Percentiles rank a stretch among this genome's conserved stretches.
phyloP scores from a whole-genome alignment of 1,140 invertebrate species.

The Drosophila jambulina region DNA sequence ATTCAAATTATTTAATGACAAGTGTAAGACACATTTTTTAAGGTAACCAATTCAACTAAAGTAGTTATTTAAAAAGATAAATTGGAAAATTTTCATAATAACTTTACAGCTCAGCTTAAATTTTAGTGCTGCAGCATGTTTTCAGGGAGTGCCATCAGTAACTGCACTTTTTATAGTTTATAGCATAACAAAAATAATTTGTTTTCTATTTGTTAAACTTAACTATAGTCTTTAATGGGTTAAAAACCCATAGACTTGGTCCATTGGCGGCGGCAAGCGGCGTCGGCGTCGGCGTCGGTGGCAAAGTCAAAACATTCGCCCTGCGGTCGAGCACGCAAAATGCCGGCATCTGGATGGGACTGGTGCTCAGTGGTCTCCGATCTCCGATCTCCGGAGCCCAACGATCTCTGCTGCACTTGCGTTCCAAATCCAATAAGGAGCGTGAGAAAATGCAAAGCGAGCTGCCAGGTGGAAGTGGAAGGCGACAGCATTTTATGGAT shows the following conservation, averaged over 20 bases:
- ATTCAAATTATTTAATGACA: neutral
- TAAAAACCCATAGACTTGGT: slow-evolving; percentile 34
- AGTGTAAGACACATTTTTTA: neutral
- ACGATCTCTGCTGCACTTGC: slow-evolving; percentile 54
- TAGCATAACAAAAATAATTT: neutral
- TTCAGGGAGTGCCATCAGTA: too few relatives aligned
- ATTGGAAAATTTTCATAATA: neutral
- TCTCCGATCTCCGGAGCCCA: slow-evolving; percentile 3
- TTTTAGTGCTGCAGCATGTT: neutral
- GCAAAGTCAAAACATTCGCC: slow-evolving; percentile 77
- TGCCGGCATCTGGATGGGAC: slow-evolving; percentile 43
- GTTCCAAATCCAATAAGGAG: slow-evolving; percentile 80
- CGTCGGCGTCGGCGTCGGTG: slow-evolving; percentile 76
- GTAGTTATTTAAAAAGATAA: neutral
- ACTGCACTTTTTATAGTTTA: neutral
- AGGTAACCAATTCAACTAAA: neutral
- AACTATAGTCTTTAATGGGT: slow-evolving; percentile 12
- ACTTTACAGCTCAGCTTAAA: neutral
- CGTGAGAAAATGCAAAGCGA: slow-evolving; percentile 81
- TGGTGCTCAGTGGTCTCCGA: slow-evolving; percentile 35
- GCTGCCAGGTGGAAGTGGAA: slow-evolving; percentile 38
- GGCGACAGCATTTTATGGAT: slow-evolving; percentile 76
- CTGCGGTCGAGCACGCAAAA: slow-evolving; percentile 75
- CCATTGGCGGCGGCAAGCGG: slow-evolving; percentile 54
- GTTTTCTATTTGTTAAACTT: neutral